phyloP scores from a whole-genome alignment of 2,888 invertebrate genomes.

The Tillus elongatus region DNA sequence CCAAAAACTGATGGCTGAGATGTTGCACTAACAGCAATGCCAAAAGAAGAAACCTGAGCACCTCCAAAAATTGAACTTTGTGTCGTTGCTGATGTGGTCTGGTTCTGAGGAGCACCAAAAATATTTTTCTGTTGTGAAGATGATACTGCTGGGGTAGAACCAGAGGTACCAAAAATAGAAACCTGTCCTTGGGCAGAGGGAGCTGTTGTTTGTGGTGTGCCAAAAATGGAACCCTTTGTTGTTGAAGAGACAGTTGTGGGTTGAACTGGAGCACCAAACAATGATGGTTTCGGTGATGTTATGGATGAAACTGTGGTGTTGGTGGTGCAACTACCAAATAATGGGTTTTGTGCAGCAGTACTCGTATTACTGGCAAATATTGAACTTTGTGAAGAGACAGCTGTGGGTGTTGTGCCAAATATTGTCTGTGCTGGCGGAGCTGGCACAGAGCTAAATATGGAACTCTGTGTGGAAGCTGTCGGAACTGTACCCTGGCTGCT shows the following conservation, averaged over 20 bases:
- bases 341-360: constrained; percentile 9
- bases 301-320: constrained; percentile 7
- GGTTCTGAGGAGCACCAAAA: no score
- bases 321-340: constrained; percentile 11
- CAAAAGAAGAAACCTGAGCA: constrained; percentile 24
- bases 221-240: constrained; percentile 14
- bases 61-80: constrained; percentile 20
- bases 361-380: constrained; percentile 2
- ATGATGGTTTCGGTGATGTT: constrained; percentile 16
- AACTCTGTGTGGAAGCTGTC: no score
- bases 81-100: neutral
- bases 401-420: constrained; percentile 12
- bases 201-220: constrained; percentile 6
- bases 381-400: no score
- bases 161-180: constrained; percentile 3
- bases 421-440: constrained; percentile 8
- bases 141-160: neutral
- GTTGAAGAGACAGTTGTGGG: constrained; percentile 10
- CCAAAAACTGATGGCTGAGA: constrained; percentile 21
- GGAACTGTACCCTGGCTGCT: constrained; percentile 5
- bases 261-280: constrained; percentile 20
- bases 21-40: constrained; percentile 16
- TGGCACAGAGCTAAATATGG: constrained; percentile 7
- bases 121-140: neutral
- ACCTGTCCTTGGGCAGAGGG: neutral